Base-by-base conservation (phyloP, 2,888 invertebrate species). In the Meiosimyza platycephala region DNA sequence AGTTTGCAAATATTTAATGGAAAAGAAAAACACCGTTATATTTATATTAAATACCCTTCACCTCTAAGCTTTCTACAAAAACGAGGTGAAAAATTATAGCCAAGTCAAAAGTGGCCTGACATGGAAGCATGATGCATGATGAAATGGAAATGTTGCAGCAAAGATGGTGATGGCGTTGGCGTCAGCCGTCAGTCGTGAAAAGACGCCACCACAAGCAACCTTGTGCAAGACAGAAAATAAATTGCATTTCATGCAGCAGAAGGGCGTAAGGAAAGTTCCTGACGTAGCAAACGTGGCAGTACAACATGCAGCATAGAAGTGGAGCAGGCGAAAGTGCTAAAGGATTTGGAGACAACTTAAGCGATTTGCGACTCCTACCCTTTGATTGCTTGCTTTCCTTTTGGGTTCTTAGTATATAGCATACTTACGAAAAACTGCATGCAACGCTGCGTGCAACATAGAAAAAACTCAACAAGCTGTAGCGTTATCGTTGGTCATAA, bases 211-310 rank as follows among this genome's bases (percentile, higher is more conserved):
- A 9, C 40, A 40, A 40, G 40, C 40, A 80, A 78, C 78, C 80
- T 81, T 81, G 81, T 81, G 82, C 78, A 77, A 78, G 84, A 84
- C 84, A 83, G 84, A 81, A 83, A 83, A 84, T 84, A 84, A 83
- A 84, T 84, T 84, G 84, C 84, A 82, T 84, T 83, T 80, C 78
- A 77, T 75, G 74, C 71, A 72, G 60, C 28, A n/a, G 66, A 12
- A 33, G 59, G 28, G 15, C 28, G 13, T 1, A 40, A 18, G 50
- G 7, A 40, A 40, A 40, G 7, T 40, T 40, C 40, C 40, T 7
- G 1, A 40, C 7, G 7, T 40, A 40, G 40, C 6, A 40, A 40
- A 40, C 9, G 40, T 40, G 6, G 40, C 40, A 40, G 9, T 40
- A 9, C 40, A 40, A 9, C 9, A 9, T 40, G 40, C 9, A 9